Conservation (phyloP, 2,888 invertebrate species). For the Tridacna gigas region DNA sequence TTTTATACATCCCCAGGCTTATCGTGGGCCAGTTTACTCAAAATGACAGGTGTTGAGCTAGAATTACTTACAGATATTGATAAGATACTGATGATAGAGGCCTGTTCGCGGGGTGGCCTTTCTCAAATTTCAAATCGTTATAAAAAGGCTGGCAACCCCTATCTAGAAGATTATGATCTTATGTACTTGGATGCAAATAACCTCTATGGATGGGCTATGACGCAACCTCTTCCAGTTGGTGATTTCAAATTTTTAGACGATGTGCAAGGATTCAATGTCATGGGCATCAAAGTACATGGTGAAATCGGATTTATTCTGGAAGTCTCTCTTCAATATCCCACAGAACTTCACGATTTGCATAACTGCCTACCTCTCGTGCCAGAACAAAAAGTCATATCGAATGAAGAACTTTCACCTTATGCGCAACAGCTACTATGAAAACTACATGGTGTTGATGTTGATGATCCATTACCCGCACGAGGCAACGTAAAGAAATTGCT, state of each 20-base stretch:
- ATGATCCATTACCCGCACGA: constrained; percentile 11
- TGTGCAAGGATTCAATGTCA: constrained; percentile 24
- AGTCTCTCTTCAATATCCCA: constrained; percentile 27
- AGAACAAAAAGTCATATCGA: constrained; percentile 13
- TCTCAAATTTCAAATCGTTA: constrained; percentile 45
- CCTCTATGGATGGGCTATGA: constrained; percentile 37
- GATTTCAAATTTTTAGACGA: constrained; percentile 23
- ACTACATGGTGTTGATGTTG: constrained; percentile 2
- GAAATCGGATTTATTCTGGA: constrained; percentile 31
- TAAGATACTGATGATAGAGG: constrained; percentile 30
- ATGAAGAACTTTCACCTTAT: constrained; percentile 23
- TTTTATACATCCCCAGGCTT: constrained; percentile 52
- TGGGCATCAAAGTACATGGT: constrained; percentile 23
- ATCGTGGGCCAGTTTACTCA: constrained; percentile 34
- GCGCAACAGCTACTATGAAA: constrained; percentile 29
- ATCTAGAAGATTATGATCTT: constrained; percentile 42
- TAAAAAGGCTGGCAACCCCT: constrained; percentile 46
- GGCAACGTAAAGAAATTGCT: constrained; percentile 17
- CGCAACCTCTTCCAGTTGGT: constrained; percentile 27
- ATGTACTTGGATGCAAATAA: constrained; percentile 51
- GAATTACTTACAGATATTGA: constrained; percentile 43
- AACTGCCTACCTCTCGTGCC: constrained; percentile 32
- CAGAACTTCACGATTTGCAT: constrained; percentile 27
- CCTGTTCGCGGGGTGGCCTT: constrained; percentile 43
- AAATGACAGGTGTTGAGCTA: constrained; percentile 35